phyloP scores from a whole-genome alignment of 2,797 vertebrate genomes.

The Peromyscus eremicus region DNA sequence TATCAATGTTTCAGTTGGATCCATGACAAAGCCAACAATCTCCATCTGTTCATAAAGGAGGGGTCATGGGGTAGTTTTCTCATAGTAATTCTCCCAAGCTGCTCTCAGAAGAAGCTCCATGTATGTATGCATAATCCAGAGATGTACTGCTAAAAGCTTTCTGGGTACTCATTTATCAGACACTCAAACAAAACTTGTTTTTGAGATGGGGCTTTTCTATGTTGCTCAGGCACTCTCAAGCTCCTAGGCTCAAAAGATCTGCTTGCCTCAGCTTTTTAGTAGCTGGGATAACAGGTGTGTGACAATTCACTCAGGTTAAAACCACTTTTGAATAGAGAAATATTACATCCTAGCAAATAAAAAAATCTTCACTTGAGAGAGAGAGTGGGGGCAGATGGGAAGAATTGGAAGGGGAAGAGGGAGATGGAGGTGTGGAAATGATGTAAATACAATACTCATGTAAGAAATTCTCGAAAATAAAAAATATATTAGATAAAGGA shows the following conservation, averaged over 20 bases:
- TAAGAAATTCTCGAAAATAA: not conserved
- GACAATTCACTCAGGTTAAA: not conserved
- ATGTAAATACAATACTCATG: not conserved
- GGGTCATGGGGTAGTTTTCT: not conserved
- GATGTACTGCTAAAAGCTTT: slow-evolving; percentile 4
- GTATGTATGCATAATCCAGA: not conserved
- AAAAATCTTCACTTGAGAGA: not conserved
- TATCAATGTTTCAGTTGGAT: slow-evolving; percentile 44
- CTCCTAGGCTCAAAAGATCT: not conserved
- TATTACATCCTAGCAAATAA: slow-evolving; percentile 3
- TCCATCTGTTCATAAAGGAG: slow-evolving; percentile 21
- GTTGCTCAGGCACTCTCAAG: not conserved
- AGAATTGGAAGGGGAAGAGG: not conserved
- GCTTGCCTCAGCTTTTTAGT: not conserved
- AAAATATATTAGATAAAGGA: not conserved
- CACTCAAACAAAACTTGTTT: not conserved
- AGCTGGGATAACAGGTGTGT: not conserved
- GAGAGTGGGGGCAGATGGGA: not conserved
- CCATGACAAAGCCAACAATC: not conserved
- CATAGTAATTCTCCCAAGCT: not conserved
- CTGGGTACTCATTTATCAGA: not conserved
- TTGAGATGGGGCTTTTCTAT: not conserved
- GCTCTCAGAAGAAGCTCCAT: not conserved
- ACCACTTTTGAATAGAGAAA: not conserved
- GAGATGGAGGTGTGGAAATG: not conserved